Evolutionary conservation across 1,140 invertebrate species (phyloP).

Genomic region (Mya arenaria): DNA sequence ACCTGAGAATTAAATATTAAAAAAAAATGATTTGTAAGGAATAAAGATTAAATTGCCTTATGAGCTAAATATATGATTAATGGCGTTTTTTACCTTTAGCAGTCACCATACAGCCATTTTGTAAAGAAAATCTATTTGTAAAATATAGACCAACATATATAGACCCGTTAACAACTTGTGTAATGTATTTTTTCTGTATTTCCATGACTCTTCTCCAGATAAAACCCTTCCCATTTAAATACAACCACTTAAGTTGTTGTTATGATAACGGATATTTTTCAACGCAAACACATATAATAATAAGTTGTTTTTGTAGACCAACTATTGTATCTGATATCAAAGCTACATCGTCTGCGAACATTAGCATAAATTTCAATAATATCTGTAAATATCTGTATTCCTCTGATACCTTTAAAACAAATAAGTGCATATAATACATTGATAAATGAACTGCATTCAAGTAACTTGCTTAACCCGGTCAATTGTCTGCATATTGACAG

Average conservation of each 20-base stretch:
- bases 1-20: neutral
- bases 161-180: slow-evolving; percentile 4
- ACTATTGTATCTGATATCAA: slow-evolving; percentile 19
- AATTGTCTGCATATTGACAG: too few relatives aligned
- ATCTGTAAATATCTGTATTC: slow-evolving; percentile 9
- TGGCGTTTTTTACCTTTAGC: neutral
- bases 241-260: neutral
- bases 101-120: neutral
- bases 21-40: slow-evolving; percentile 25
- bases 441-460: slow-evolving; percentile 19
- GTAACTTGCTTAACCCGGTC: too few relatives aligned
- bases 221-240: slow-evolving; percentile 3
- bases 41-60: neutral
- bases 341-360: slow-evolving; percentile 36
- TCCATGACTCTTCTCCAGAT: neutral
- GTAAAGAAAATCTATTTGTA: neutral
- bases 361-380: neutral
- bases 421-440: slow-evolving; percentile 25
- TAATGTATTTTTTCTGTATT: neutral
- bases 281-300: neutral
- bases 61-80: neutral
- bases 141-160: slow-evolving; percentile 24
- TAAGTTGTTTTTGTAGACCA: slow-evolving; percentile 14
- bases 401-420: neutral
- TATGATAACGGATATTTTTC: slow-evolving; percentile 20